These are phyloP conservation scores for Origma solitaria DNA, from an alignment of 2,113 vertebrate genomes.

Conservation along the genomic window DNA sequence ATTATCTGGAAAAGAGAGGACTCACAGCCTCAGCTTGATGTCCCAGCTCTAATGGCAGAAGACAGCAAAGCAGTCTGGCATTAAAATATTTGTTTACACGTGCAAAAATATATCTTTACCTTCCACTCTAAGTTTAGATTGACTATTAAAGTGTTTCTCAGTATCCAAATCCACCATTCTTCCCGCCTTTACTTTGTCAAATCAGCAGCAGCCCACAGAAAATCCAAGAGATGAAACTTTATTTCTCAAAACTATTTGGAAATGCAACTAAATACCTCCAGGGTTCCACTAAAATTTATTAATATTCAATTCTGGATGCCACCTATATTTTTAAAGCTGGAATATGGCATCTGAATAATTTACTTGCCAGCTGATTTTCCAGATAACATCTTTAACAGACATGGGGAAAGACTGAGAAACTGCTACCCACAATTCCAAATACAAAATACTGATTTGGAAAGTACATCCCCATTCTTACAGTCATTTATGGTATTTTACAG, in stretches of 20 bases:
- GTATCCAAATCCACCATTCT: neutral
- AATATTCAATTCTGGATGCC: neutral
- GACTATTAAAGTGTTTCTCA: neutral
- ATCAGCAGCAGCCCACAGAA: neutral
- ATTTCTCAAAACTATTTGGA: neutral
- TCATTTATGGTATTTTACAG: neutral
- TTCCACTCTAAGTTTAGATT: neutral
- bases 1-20: neutral
- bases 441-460: neutral
- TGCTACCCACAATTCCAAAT: neutral
- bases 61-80: neutral
- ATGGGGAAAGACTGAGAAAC: neutral
- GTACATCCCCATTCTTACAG: neutral
- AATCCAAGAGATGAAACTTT: neutral
- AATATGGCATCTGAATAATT: neutral
- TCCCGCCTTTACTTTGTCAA: neutral
- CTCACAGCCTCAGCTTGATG: neutral
- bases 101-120: neutral
- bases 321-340: neutral
- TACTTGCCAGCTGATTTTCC: neutral
- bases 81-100: neutral
- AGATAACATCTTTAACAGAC: neutral
- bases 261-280: neutral
- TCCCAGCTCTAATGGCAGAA: neutral
- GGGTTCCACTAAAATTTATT: neutral